Percentiles rank a stretch among this genome's conserved stretches.
These are phyloP conservation scores for Epirrita christyi DNA, from an alignment of 2,888 invertebrate genomes.

Conservation along the genomic window DNA sequence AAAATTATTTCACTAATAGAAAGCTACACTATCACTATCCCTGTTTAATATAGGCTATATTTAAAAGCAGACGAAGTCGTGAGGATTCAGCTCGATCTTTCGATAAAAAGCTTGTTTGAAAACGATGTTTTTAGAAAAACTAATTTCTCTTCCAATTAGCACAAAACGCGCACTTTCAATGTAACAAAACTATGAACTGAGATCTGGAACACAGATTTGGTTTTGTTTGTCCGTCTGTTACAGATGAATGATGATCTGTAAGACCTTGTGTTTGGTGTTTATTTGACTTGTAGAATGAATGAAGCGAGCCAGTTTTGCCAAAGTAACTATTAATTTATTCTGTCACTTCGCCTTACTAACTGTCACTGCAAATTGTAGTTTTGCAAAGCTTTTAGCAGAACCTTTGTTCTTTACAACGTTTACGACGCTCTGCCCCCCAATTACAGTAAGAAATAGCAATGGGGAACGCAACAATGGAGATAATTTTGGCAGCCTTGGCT, in stretches of 20 bases:
- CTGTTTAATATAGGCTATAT: too few species aligned
- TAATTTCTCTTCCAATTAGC: slow-evolving; percentile 15
- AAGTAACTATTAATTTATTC: not conserved
- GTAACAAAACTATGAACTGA: slow-evolving; percentile 36
- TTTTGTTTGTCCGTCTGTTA: slow-evolving; percentile 43
- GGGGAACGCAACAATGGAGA: too few species aligned
- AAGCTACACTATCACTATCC: too few species aligned
- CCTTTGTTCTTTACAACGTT: slow-evolving; percentile 8
- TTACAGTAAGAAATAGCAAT: too few species aligned
- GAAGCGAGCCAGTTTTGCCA: slow-evolving; percentile 7
- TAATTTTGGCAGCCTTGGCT: too few species aligned
- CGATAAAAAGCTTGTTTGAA: not conserved
- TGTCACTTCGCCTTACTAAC: not conserved
- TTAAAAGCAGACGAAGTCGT: too few species aligned
- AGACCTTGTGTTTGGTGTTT: slow-evolving; percentile 49
- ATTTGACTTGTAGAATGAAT: slow-evolving; percentile 33
- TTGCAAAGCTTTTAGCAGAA: slow-evolving; percentile 10
- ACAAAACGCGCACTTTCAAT: slow-evolving; percentile 32
- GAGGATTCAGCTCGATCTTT: too few species aligned
- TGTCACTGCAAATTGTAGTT: not conserved
- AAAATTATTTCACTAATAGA: too few species aligned
- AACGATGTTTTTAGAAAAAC: not conserved
- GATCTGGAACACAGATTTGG: slow-evolving; percentile 29
- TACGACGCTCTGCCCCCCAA: not conserved
- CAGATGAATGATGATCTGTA: slow-evolving; percentile 46